Evolutionary conservation across 1,140 invertebrate genomes (phyloP).

Genomic region (Lutraria rhynchaena): DNA sequence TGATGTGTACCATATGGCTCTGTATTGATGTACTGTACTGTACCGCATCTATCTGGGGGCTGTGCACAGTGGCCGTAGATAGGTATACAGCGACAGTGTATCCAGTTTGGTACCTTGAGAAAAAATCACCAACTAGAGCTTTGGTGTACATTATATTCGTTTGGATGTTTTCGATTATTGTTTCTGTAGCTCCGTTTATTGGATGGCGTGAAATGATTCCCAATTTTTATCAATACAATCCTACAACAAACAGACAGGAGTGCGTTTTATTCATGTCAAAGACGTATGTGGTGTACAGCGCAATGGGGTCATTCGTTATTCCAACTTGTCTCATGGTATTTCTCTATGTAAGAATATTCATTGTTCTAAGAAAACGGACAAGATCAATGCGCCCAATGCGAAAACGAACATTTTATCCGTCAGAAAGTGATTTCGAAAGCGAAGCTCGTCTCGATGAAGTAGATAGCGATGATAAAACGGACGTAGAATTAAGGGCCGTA

Average conservation of each 20-base stretch:
- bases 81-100: constrained; percentile 82
- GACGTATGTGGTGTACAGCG: constrained; percentile 97
- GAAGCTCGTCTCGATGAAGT: constrained; percentile 59
- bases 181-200: constrained; percentile 81
- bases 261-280: constrained; percentile 83
- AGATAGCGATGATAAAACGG: constrained; percentile 57
- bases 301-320: constrained; percentile 97
- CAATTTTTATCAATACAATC: constrained; percentile 73
- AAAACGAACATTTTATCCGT: constrained; percentile 52
- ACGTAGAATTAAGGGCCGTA: constrained; percentile 47
- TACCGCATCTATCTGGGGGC: constrained; percentile 82
- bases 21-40: constrained; percentile 82
- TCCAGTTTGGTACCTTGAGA: constrained; percentile 82
- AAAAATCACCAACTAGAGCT: constrained; percentile 75
- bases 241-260: constrained; percentile 71
- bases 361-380: constrained; percentile 83
- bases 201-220: constrained; percentile 80
- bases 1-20: constrained; percentile 78
- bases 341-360: constrained; percentile 98
- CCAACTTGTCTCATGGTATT: constrained; percentile 98
- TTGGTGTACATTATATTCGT: constrained; percentile 80
- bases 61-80: constrained; percentile 82
- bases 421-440: constrained; percentile 66
- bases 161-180: constrained; percentile 81
- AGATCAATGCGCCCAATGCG: constrained; percentile 62